Evolutionary conservation across 2,888 invertebrate genomes (phyloP), one percentile per base, ranked within the genome.

Genomic region (Megamerina dolium): DNA sequence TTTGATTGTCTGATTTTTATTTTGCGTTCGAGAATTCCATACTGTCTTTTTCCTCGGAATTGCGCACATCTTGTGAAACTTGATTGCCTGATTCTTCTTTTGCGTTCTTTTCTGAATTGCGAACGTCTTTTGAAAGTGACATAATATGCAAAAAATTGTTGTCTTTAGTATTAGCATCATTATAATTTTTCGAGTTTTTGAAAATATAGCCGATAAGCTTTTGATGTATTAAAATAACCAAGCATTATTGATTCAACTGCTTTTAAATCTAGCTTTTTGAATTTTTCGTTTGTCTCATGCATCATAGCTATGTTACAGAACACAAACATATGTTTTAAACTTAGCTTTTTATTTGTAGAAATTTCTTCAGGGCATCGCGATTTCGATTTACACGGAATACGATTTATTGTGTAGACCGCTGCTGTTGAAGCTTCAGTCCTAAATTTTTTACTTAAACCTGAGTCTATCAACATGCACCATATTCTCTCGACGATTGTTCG

Each of bases 361-460:
- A 51, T 44, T 48, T 50, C 37, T 36, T 44, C 40, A 13, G 38
- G 38, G 21, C 38, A 13, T 14, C 17, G 16, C 6, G 30, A 18
- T 21, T 35, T n/a, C n/a, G 12, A 17, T 2, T 46, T 33, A 13
- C 52, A 48, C 1, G 44, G n/a, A n/a, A n/a, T n/a, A n/a, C n/a
- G n/a, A n/a, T n/a, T n/a, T n/a, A 49, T 2, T n/a, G n/a, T n/a
- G 35, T 40, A 43, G 5, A 42, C 48, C 32, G 46, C 50, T 21
- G 49, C 45, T 21, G 26, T n/a, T n/a, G 37, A 41, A n/a, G 48
- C 46, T 17, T 46, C 45, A n/a, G 46, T 46, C 51, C 49, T 47
- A 37, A 42, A 48, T 9, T 30, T 18, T 3, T 49, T 21, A 21
- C 37, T 18, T 13, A 49, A 20, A n/a, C 32, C 32, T 9, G 43